Base-by-base conservation (phyloP, 2,888 invertebrate genomes). In the Sphinx pinastri region DNA sequence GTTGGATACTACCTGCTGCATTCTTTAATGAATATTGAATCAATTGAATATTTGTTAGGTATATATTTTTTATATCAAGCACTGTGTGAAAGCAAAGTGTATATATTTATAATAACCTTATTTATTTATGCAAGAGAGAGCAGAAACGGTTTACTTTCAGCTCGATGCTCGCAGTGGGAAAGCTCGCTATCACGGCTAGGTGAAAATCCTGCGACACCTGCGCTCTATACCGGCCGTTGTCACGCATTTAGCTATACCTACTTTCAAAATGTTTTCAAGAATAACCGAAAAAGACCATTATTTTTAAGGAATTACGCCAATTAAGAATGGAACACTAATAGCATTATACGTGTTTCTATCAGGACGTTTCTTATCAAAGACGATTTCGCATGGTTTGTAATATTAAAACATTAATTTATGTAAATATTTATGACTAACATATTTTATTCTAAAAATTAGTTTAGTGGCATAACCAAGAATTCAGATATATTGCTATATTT, bases 121-220 rank as follows among this genome's bases (percentile, higher is more conserved):
- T 68, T 67, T 72, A 70, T 72, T 73, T 69, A 76, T 74, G 69
- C 71, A 71, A 79, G 80, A 81, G 82, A 83, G 83, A 79, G 74
- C 58, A 69, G 74, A 70, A 59, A 60, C 55, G 72, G 72, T 72
- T 77, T 71, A 72, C 74, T 79, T 76, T 77, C 77, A 75, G 71
- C 70, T 84, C 63, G 73, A 80, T 79, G 84, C 82, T 84, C 82
- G 79, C 83, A 78, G 84, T 81, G 85, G 86, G 92, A 93, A 93
- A 93, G 93, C 92, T 92, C 84, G 81, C 83, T 84, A 84, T 82
- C 80, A 75, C 81, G 76, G 77, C 84, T 82, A 78, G 83, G 89
- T 88, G 91, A 90, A 89, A 92, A 89, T 86, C 86, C 86, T 88
- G 86, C 81, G 47, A 47, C 63, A 82, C 81, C 86, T 83, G 80